These are phyloP conservation scores for Synchiropus splendidus DNA, from an alignment of 2,113 vertebrate genomes.

Conservation along the genomic window DNA sequence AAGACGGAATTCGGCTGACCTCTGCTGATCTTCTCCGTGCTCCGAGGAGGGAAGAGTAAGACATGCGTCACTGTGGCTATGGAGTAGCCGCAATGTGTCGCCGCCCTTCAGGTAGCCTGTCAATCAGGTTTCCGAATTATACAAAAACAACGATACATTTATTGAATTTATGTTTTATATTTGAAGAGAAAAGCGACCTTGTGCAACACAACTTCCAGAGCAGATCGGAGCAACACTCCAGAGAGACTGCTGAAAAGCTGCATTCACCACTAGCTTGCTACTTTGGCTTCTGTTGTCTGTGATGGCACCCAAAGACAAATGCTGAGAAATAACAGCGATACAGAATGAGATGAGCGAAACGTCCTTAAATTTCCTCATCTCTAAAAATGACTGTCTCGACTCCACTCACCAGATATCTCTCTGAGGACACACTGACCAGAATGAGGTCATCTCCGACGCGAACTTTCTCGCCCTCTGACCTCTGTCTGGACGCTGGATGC, in stretches of 20 bases:
- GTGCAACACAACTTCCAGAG: constrained; percentile 78
- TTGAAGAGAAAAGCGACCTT: constrained; percentile 67
- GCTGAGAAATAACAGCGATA: constrained; percentile 56
- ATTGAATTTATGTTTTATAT: no score
- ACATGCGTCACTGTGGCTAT: constrained; percentile 88
- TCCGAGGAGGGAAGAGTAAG: constrained; percentile 79
- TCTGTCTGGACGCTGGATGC: constrained; percentile 67
- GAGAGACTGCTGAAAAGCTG: constrained; percentile 89
- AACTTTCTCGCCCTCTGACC: constrained; percentile 94
- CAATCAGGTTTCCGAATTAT: constrained; percentile 17
- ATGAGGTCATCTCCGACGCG: constrained; percentile 92
- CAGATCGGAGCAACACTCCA: constrained; percentile 93
- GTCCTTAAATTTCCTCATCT: no score
- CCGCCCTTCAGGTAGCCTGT: constrained; percentile 89
- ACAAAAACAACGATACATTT: no score
- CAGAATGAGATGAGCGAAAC: no score
- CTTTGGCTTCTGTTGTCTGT: constrained; percentile 38
- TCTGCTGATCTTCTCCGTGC: constrained; percentile 78
- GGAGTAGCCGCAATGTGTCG: constrained; percentile 81
- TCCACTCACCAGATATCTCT: constrained; percentile 86
- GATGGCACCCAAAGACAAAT: constrained; percentile 74
- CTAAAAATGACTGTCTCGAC: background rate
- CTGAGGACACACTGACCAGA: constrained; percentile 86
- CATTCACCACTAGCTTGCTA: constrained; percentile 77
- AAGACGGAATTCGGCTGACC: constrained; percentile 54